phyloP scores from a whole-genome alignment of 2,888 invertebrate genomes.

The Chaitophorus viminalis region DNA sequence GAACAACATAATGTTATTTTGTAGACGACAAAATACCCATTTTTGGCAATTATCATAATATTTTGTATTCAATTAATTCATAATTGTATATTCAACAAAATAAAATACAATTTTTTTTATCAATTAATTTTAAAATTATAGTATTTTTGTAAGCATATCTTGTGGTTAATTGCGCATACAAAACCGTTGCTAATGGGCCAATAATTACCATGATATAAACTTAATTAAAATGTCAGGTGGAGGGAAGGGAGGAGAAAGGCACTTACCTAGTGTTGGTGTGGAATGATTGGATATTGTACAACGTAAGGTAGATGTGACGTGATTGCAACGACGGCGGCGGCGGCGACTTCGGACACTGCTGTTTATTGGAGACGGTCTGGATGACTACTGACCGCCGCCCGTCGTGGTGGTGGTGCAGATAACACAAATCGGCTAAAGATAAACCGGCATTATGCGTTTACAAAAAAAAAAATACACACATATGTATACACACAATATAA shows the following conservation, averaged over 20 bases:
- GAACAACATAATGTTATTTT: no score
- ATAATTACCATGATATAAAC: no score
- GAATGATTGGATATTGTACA: not conserved
- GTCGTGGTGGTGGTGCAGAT: conserved; percentile 28
- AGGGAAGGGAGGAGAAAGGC: not conserved
- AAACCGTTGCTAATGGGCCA: no score
- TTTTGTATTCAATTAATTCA: no score
- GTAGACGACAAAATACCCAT: no score
- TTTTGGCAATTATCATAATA: no score
- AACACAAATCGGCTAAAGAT: conserved; percentile 27
- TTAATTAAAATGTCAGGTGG: no score
- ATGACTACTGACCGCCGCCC: conserved; percentile 38
- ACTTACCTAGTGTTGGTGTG: not conserved
- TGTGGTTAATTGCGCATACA: no score
- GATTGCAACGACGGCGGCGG: not conserved
- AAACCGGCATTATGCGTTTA: conserved; percentile 8
- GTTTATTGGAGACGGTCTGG: conserved; percentile 17
- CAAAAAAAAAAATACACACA: not conserved
- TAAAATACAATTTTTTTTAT: no score
- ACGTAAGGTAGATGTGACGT: not conserved
- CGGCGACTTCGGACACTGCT: conserved; percentile 1
- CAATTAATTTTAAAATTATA: no score
- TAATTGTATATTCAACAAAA: no score
- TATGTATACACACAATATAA: not conserved
- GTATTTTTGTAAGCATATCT: no score